Base-by-base conservation (phyloP, 2,888 invertebrate genomes). In the Xestia c-nigrum region DNA sequence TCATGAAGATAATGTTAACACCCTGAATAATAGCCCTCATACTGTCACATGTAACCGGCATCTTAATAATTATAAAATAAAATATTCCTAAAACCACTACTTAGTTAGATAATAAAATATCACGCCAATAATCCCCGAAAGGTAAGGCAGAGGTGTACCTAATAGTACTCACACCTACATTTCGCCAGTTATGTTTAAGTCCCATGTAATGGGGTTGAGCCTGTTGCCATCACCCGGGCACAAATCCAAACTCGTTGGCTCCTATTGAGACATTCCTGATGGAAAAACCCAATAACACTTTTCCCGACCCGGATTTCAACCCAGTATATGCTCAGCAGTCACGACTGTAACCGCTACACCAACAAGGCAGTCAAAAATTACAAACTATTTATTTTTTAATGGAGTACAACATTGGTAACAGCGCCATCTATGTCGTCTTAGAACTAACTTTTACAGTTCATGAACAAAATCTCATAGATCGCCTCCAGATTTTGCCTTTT, bases 351-450 rank as follows among this genome's bases (percentile, higher is more conserved):
- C 24, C 14, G 24, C 57, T 14, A 24, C 14, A 24, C 24, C 57
- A 24, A 6, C 24, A 7, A 57, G 24, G 57, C 24, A 57, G 57
- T 40, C 16, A n/a, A 55, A 14, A 73, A 68, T 65, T 59, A 65
- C 6, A 63, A 76, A n/a, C 21, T 24, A 43, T 43, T n/a, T n/a
- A n/a, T n/a, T 0, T 38, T 52, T 64, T 14, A 31, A 61, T 57
- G 12, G 16, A 52, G 43, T 40, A 24, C 46, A 78, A 12, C 5
- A 12, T 68, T 84, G 14, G 55, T 40, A 63, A 64, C 19, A 78
- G 21, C 64, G 64, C 78, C 64, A 74, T 72, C 74, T 74, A 59
- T 63, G 3, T 61, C 21, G 16, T 38, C 19, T 16, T 59, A 24
- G 0, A 50, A 19, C 47, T 50, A 73, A 68, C 40, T 46, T 70